Evolutionary conservation across 30 jellyfish, hydroid and myxozoan genomes (phyloP).

Genomic region (Cassiopea xamachana): DNA sequence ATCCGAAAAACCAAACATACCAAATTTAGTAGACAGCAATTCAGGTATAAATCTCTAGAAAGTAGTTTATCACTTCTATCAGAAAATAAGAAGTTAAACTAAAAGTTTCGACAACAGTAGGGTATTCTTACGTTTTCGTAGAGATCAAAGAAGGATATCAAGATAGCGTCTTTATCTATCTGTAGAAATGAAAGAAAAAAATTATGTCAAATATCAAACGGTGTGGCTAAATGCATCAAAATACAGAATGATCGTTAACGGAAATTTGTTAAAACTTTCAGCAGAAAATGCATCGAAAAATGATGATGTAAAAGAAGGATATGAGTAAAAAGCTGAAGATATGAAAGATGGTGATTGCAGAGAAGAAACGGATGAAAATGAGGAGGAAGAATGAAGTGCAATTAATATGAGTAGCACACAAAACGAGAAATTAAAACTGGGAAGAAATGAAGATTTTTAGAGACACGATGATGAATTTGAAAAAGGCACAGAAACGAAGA

Average conservation of each 20-base stretch:
- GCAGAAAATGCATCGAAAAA: no score
- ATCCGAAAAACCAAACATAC: no score
- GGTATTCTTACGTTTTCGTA: slow-evolving; percentile 77
- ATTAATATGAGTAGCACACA: neutral
- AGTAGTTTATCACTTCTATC: no score
- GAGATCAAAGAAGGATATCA: slow-evolving; percentile 69
- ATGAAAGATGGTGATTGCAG: neutral
- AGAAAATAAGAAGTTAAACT: no score
- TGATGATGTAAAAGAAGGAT: neutral
- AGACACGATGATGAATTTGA: no score
- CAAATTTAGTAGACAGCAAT: no score
- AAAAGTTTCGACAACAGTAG: no score
- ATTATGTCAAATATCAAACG: neutral
- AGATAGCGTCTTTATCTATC: slow-evolving; percentile 50
- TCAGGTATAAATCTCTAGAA: no score
- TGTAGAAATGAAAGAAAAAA: slow-evolving; percentile 4
- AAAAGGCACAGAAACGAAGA: no score
- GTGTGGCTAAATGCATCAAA: neutral
- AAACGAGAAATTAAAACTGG: no score
- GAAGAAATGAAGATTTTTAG: no score
- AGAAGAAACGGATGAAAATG: neutral
- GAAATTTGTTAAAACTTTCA: neutral
- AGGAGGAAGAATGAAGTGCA: neutral
- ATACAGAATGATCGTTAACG: neutral
- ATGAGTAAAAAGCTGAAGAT: neutral